Conservation (phyloP, 2,113 vertebrate species). For the Dasyornis broadbenti region DNA sequence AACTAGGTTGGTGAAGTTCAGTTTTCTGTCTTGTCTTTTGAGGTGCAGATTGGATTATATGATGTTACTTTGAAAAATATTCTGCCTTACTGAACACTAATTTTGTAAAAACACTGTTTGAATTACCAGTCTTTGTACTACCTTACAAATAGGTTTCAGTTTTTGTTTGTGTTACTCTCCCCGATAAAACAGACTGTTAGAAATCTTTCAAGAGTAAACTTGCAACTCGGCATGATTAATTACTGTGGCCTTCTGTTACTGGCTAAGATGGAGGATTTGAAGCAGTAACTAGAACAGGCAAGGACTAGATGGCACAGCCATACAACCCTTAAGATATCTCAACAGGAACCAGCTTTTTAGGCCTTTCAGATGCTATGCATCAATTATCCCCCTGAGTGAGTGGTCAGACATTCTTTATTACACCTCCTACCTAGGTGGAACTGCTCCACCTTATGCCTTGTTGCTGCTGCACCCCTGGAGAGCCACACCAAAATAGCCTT, state of each 20-base stretch:
- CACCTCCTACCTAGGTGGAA: neutral
- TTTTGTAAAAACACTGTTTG: neutral
- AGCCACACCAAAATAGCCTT: neutral
- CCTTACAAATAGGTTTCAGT: neutral
- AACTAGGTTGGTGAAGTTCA: neutral
- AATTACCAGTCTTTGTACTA: neutral
- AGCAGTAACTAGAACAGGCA: neutral
- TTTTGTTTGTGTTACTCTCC: neutral
- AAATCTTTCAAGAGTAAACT: neutral
- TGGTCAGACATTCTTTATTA: neutral
- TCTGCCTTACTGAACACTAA: neutral
- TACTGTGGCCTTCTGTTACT: neutral
- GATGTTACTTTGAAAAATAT: neutral
- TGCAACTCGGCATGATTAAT: neutral
- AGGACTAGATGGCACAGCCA: neutral
- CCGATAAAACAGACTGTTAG: neutral
- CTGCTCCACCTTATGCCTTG: neutral
- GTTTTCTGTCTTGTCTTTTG: neutral
- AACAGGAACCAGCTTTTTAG: neutral
- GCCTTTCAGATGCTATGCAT: neutral
- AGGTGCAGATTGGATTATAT: neutral
- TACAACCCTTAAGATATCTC: neutral
- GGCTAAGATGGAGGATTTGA: neutral
- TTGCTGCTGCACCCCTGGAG: neutral
- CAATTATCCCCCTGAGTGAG: rapidly evolving